phyloP scores from a whole-genome alignment of 2,888 invertebrate genomes.

The Amphiduros pacificus region DNA sequence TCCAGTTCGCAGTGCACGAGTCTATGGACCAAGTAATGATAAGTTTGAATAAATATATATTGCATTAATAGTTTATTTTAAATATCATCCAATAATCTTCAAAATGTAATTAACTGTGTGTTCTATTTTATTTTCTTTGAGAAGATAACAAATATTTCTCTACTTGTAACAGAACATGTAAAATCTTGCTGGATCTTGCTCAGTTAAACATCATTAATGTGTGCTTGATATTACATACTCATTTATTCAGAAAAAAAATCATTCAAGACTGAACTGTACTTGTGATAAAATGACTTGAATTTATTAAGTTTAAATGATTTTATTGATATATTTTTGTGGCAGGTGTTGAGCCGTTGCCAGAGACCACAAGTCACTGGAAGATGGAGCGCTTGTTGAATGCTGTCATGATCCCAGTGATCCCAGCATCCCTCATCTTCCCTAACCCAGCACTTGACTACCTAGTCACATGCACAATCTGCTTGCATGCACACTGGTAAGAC shows the following conservation, averaged over 20 bases:
- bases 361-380: neutral
- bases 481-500: neutral
- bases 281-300: no score
- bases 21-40: constrained; percentile 1
- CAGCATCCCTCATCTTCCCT: neutral
- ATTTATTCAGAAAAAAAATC: no score
- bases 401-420: neutral
- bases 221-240: no score
- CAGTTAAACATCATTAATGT: no score
- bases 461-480: neutral
- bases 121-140: neutral
- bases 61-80: neutral
- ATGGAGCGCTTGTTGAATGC: neutral
- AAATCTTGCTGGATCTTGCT: no score
- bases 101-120: neutral
- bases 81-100: no score
- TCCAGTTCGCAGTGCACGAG: neutral
- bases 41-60: neutral
- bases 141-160: no score
- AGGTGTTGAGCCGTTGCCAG: no score
- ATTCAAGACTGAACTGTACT: no score
- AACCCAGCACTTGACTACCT: neutral
- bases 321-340: no score
- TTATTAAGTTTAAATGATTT: no score
- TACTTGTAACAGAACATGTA: no score